These are phyloP conservation scores for Arvicanthis niloticus DNA, from an alignment of 2,113 vertebrate species.

Conservation along the genomic window DNA sequence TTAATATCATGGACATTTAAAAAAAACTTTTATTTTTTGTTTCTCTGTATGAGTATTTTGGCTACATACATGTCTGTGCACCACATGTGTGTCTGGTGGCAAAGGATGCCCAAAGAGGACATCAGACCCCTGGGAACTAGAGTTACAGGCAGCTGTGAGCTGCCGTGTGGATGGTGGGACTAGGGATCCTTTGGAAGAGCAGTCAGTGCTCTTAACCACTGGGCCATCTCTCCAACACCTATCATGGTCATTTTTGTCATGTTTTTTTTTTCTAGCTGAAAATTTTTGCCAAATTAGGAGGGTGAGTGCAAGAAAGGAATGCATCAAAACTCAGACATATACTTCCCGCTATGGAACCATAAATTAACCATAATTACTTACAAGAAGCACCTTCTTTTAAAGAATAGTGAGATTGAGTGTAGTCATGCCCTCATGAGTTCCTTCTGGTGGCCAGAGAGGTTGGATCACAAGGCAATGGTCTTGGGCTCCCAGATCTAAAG, in stretches of 20 bases:
- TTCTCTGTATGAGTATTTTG: not conserved
- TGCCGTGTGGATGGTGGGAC: not conserved
- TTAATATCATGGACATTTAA: not conserved
- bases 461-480: not conserved
- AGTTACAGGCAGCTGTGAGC: not conserved
- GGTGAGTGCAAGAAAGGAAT: not conserved
- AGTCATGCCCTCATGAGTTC: not conserved
- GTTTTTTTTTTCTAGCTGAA: not conserved
- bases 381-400: slow-evolving; percentile 52
- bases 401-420: not conserved
- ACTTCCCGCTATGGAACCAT: not conserved
- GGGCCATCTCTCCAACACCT: not conserved
- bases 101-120: not conserved
- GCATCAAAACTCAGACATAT: slow-evolving; percentile 2
- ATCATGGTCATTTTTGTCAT: not conserved
- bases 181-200: not conserved
- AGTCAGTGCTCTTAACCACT: not conserved
- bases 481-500: not conserved
- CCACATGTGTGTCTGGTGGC: too few species aligned
- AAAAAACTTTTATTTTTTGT: not conserved
- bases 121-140: not conserved
- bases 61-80: not conserved
- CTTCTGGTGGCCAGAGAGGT: not conserved
- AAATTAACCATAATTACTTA: slow-evolving; percentile 6
- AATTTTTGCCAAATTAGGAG: not conserved